Conservation (phyloP, 1,140 invertebrate species). For the Drosophila sproati region DNA sequence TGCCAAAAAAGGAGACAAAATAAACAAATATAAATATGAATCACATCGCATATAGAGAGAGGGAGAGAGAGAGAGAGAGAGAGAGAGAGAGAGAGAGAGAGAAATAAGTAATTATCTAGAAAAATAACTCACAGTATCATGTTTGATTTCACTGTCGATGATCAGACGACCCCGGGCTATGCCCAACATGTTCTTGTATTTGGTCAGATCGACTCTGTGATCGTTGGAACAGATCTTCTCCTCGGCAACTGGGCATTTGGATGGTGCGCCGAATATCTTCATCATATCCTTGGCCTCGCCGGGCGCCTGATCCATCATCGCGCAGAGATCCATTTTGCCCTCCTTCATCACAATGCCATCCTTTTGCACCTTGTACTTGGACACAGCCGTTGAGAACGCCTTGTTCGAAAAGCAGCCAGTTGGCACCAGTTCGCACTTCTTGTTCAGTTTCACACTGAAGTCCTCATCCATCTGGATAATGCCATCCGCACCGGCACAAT, state of each 20-base stretch:
- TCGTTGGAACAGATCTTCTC: constrained; percentile 80
- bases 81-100: background rate
- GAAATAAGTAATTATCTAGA: too few relatives aligned
- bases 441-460: constrained; percentile 75
- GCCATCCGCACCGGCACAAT: constrained; percentile 71
- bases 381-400: constrained; percentile 66
- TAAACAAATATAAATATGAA: too few relatives aligned
- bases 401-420: constrained; percentile 74
- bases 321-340: constrained; percentile 78
- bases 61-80: background rate
- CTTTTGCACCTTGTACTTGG: constrained; percentile 75
- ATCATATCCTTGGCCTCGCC: constrained; percentile 75
- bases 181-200: constrained; percentile 79
- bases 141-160: constrained; percentile 71
- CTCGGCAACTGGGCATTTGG: constrained; percentile 73
- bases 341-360: constrained; percentile 78
- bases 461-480: constrained; percentile 64
- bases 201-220: constrained; percentile 69
- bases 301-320: constrained; percentile 62
- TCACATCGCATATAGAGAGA: too few relatives aligned
- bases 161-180: constrained; percentile 76
- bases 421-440: constrained; percentile 80
- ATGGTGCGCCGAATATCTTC: constrained; percentile 75
- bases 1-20: constrained; percentile 18
- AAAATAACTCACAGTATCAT: constrained; percentile 74